Base-by-base conservation (phyloP, 2,888 invertebrate genomes). In the Himalopsyche tibetana region DNA sequence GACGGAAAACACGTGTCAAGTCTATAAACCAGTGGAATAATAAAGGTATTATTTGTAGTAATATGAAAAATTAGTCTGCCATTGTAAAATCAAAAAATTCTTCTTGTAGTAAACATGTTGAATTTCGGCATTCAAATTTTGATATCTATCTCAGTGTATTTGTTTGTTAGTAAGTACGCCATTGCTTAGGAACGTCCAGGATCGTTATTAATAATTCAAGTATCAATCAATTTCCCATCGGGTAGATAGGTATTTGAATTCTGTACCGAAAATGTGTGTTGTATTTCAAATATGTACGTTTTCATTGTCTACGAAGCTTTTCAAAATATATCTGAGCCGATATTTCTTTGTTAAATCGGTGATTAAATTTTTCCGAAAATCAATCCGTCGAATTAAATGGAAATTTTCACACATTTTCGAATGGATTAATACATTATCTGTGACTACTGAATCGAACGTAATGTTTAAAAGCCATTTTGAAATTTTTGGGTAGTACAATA, bases 201-300 rank as follows among this genome's bases (percentile, higher is more conserved):
- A 19, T 63, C 63, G 63, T 63, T 63, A 63, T 63, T 63, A 63
- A 63, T 63, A 63, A 63, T 63, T 63, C 63, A 63, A 63, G 63
- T 28, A 63, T 63, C 63, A 63, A 63, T 63, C 63, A 63, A 63
- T 63, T 63, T 63, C 63, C 11, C 63, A 28, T 63, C 19, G 63
- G 63, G 5, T 63, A 63, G 19, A 8, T 63, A 63, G 63, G n/a
- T 63, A 28, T 19, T 63, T 63, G 63, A 4, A 19, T 9, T 28
- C 11, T 63, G 63, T 63, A 19, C 63, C 6, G 19, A 19, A 56
- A n/a, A 28, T 63, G 63, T 63, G 63, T 28, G 63, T 19, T 63
- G 63, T 63, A 63, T 63, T 63, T 28, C 8, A 63, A 63, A 63
- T 56, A 2, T 11, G 8, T 28, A 8, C 63, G 63, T 19, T 63